These are phyloP conservation scores for mouse (Mus musculus) DNA, from an alignment of 2,113 vertebrate species.

Conservation along the genomic window GRCm39 chr5:14533001-14533500, in stretches of 20 bases:
- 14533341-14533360: background rate
- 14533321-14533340: background rate
- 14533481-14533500: background rate
- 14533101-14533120: background rate
- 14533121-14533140: background rate
- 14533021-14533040: too few species aligned
- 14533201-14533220: background rate
- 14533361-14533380: background rate
- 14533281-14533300: background rate
- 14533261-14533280: too few species aligned
- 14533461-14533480: background rate
- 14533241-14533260: background rate
- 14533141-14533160: background rate
- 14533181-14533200: background rate
- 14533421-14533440: constrained; percentile 6
- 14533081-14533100: too few species aligned
- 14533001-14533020: too few species aligned
- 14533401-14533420: background rate
- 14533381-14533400: background rate
- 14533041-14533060: too few species aligned
- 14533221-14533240: background rate
- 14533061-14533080: too few species aligned
- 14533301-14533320: background rate
- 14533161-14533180: background rate
- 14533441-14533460: constrained; percentile 8